phyloP scores from a whole-genome alignment of 2,797 vertebrate genomes.

The Margarornis squamiger region DNA sequence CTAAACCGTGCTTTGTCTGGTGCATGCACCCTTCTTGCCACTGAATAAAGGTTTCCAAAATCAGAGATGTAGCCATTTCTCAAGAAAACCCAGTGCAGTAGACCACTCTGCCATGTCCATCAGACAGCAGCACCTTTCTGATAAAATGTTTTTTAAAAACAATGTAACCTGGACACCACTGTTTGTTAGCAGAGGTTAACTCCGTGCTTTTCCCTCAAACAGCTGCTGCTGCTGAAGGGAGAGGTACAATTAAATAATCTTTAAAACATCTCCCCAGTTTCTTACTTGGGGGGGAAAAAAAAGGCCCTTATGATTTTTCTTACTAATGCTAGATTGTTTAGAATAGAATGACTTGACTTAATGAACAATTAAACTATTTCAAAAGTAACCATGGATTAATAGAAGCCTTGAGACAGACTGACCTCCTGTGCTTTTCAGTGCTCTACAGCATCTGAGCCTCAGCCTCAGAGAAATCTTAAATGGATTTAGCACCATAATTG shows the following conservation, averaged over 20 bases:
- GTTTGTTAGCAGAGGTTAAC: neutral
- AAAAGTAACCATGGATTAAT: slow-evolving; percentile 42
- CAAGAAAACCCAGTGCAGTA: neutral
- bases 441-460: slow-evolving; percentile 69
- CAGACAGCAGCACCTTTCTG: slow-evolving; percentile 5
- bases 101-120: neutral
- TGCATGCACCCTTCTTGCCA: neutral
- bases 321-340: slow-evolving; percentile 9
- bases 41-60: neutral
- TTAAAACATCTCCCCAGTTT: slow-evolving; percentile 42
- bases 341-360: slow-evolving; percentile 45
- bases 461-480: slow-evolving; percentile 62
- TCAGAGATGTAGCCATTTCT: neutral
- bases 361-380: slow-evolving; percentile 26
- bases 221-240: slow-evolving; percentile 31
- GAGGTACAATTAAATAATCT: neutral
- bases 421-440: slow-evolving; percentile 82
- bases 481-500: slow-evolving; percentile 85
- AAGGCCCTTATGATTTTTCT: neutral
- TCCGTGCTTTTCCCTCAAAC: neutral
- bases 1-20: neutral
- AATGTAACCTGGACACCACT: rapidly evolving
- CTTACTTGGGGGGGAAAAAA: neutral
- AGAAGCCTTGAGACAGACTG: slow-evolving; percentile 66
- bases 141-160: slow-evolving; percentile 18